Evolutionary conservation across 2,113 vertebrate genomes (phyloP).

Genomic region (Pelobates fuscus): DNA sequence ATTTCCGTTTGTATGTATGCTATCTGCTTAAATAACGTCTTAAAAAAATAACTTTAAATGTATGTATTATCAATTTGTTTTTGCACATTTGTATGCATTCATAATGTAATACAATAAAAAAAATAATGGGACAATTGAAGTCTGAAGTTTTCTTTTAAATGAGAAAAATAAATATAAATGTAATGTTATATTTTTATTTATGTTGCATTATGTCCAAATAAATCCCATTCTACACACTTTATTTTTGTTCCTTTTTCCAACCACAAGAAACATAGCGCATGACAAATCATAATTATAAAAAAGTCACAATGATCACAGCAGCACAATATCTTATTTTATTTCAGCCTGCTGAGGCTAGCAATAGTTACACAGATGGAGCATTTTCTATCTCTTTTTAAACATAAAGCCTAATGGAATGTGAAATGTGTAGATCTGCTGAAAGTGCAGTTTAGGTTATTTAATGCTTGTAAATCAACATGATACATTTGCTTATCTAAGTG

Average conservation of each 20-base stretch:
- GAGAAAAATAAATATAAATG: constrained; percentile 24
- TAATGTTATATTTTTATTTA: not conserved
- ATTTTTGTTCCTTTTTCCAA: not conserved
- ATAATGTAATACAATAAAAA: no score
- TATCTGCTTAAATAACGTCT: no score
- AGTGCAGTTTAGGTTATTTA: constrained; percentile 44
- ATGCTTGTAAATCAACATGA: constrained; percentile 48
- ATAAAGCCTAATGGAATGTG: constrained; percentile 51
- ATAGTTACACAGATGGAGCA: constrained; percentile 47
- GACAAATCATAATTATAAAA: constrained; percentile 42
- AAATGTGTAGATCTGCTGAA: constrained; percentile 47
- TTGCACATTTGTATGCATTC: no score
- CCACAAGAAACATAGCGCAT: constrained; percentile 17
- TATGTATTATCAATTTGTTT: no score
- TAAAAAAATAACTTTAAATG: no score
- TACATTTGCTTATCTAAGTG: constrained; percentile 31
- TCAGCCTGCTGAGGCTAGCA: constrained; percentile 47
- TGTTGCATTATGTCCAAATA: constrained; percentile 6
- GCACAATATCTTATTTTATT: constrained; percentile 44
- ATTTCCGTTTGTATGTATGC: no score
- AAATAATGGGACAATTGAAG: no score
- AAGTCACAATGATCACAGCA: constrained; percentile 45
- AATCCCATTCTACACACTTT: not conserved
- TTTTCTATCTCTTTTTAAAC: constrained; percentile 47
- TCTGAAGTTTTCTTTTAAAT: no score